Evolutionary conservation across 1,140 invertebrate species (phyloP).

Genomic region (Zeugodacus cucurbitae): DNA sequence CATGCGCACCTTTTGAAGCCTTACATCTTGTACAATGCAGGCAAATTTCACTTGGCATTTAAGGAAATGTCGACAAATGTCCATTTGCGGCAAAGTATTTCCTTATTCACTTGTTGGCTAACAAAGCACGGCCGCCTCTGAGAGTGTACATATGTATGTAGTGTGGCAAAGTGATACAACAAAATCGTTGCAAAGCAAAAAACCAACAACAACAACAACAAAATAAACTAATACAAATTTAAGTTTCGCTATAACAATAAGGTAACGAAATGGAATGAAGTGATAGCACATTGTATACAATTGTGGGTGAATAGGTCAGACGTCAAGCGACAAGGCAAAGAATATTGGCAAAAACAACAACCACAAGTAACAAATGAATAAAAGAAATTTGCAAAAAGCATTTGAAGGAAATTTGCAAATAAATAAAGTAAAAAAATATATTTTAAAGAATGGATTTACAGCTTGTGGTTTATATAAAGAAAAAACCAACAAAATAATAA

Average conservation of each 20-base stretch:
- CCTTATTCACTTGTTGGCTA: slow-evolving; percentile 49
- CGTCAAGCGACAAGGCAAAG: slow-evolving; percentile 55
- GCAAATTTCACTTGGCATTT: slow-evolving; percentile 52
- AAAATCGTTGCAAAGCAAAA: not conserved
- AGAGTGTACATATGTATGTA: not conserved
- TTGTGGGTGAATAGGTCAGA: slow-evolving; percentile 56
- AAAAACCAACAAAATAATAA: slow-evolving; percentile 8
- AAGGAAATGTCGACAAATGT: slow-evolving; percentile 57
- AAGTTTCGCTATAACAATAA: not conserved
- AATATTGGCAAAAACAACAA: slow-evolving; percentile 49
- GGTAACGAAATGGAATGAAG: slow-evolving; percentile 23
- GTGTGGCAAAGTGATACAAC: not conserved
- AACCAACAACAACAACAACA: not conserved
- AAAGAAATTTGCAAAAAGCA: not conserved
- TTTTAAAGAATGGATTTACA: not conserved
- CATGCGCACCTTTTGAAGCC: slow-evolving; percentile 37
- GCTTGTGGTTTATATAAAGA: not conserved
- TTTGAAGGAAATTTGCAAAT: not conserved
- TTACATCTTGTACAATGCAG: slow-evolving; percentile 29
- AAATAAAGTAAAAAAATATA: not conserved
- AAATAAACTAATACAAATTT: not conserved
- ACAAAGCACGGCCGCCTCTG: not conserved
- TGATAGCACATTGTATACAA: slow-evolving; percentile 45
- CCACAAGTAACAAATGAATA: not conserved
- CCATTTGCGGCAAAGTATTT: slow-evolving; percentile 51